Evolutionary conservation across 1,140 invertebrate species (phyloP).

Genomic region (Samia ricini): DNA sequence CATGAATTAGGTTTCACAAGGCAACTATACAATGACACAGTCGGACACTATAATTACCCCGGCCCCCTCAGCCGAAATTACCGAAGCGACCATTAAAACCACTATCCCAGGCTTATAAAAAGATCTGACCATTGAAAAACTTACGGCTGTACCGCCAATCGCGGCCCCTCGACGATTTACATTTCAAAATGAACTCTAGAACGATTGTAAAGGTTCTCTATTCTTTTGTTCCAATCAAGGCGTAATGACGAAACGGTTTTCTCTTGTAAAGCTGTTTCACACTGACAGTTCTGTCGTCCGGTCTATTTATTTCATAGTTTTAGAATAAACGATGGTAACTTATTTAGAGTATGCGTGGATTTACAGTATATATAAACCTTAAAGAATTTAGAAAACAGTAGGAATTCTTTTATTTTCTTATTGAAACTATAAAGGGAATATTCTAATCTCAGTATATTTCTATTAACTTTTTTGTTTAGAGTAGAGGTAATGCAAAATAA

Average conservation of each 20-base stretch:
- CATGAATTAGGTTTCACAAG: constrained; percentile 4
- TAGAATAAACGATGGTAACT: background rate
- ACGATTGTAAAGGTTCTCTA: background rate
- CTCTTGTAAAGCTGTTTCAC: background rate
- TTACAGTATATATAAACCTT: no score
- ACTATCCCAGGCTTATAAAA: constrained; percentile 59
- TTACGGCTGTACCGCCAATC: constrained; percentile 40
- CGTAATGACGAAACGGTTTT: background rate
- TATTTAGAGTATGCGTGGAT: no score
- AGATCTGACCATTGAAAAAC: constrained; percentile 38
- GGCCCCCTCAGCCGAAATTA: constrained; percentile 47
- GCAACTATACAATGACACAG: constrained; percentile 53
- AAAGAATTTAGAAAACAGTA: no score
- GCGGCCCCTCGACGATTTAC: constrained; percentile 14
- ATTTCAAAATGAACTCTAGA: constrained; percentile 34
- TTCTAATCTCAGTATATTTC: no score
- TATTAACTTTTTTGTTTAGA: no score
- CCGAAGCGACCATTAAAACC: constrained; percentile 46
- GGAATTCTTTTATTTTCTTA: no score
- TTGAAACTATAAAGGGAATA: no score
- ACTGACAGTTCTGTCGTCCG: background rate
- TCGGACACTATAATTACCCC: constrained; percentile 59
- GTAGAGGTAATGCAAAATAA: no score
- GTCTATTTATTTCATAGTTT: background rate
- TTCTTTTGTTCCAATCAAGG: background rate